Evolutionary conservation across 2,797 vertebrate species (phyloP).

Genomic region (Anas capensis): DNA sequence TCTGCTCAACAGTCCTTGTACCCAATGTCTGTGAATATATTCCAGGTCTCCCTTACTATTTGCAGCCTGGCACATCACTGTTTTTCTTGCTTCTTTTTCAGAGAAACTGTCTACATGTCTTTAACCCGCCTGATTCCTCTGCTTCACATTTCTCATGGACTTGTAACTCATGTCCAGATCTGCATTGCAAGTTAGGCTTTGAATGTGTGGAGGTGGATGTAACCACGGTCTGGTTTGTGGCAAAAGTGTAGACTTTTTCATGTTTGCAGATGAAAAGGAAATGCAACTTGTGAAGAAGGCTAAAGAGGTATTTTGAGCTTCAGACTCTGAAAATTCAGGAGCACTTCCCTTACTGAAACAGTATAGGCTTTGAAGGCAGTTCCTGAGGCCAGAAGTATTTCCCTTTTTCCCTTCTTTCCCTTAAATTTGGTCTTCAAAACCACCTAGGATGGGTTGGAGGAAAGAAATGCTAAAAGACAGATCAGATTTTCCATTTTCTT

Average conservation of each 20-base stretch:
- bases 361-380: neutral
- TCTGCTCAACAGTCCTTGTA: neutral
- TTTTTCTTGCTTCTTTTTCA: neutral
- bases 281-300: neutral
- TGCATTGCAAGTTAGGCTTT: neutral
- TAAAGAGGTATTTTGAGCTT: neutral
- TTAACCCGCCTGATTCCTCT: neutral
- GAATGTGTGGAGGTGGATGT: neutral
- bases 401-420: accelerated
- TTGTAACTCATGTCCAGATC: accelerated
- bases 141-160: neutral
- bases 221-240: neutral
- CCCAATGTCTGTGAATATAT: accelerated
- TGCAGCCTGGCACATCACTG: neutral
- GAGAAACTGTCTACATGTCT: neutral
- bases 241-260: neutral
- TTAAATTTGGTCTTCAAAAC: neutral
- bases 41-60: neutral
- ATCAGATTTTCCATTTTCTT: neutral
- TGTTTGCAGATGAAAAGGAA: neutral
- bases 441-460: neutral
- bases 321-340: neutral
- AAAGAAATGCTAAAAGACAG: neutral
- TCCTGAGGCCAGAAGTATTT: neutral
- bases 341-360: neutral